Evolutionary conservation across 2,113 vertebrate species (phyloP).

Genomic region (Aptenodytes patagonicus): DNA sequence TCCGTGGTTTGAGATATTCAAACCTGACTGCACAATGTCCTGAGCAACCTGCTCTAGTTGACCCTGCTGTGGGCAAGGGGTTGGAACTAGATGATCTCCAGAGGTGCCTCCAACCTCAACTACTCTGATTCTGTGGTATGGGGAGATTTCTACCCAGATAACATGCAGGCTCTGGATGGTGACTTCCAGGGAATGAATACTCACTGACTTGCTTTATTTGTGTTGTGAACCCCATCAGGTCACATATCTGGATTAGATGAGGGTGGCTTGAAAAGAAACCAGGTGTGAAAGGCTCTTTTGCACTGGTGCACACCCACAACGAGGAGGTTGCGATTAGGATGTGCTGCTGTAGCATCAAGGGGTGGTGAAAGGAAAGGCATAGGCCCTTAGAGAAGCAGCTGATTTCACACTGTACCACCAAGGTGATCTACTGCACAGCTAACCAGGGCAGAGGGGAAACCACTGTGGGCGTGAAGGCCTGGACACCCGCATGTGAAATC

Average conservation of each 20-base stretch:
- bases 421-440: neutral
- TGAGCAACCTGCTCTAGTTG: neutral
- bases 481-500: neutral
- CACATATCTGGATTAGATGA: neutral
- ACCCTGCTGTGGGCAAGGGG: neutral
- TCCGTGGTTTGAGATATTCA: neutral
- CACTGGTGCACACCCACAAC: neutral
- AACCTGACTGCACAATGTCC: neutral
- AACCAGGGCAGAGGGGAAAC: neutral
- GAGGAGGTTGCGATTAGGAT: neutral
- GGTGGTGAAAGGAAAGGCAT: neutral
- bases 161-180: neutral
- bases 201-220: neutral
- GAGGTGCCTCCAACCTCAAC: neutral
- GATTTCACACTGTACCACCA: neutral
- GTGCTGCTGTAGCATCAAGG: neutral
- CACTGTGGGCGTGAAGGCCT: neutral
- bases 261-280: neutral
- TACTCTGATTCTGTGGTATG: neutral
- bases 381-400: neutral
- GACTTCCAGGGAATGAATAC: neutral
- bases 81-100: neutral
- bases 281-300: neutral
- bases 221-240: neutral
- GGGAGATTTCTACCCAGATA: neutral